A percentile compares a stretch with the other conserved stretches of the same genome.
These are phyloP conservation scores for Geotrupes spiniger DNA, from an alignment of 2,888 invertebrate species.

Conservation along the genomic window DNA sequence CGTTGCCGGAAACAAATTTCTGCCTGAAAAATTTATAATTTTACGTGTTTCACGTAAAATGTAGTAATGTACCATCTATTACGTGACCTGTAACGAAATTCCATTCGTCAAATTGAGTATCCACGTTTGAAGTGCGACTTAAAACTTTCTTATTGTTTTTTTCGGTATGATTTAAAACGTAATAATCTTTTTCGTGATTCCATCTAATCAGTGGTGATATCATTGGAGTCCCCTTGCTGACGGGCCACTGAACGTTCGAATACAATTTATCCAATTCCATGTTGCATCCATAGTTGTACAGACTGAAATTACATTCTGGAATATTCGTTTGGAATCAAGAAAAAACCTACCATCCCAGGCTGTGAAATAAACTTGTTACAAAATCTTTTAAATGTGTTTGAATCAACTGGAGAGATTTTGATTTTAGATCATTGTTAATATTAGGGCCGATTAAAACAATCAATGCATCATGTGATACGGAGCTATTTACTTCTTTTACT, in stretches of 20 bases:
- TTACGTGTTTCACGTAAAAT: too few species aligned
- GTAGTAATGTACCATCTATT: conserved; percentile 86
- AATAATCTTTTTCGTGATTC: conserved; percentile 81
- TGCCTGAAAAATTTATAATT: conserved; percentile 35
- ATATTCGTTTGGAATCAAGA: not conserved
- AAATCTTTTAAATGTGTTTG: not conserved
- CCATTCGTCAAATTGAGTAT: conserved; percentile 63
- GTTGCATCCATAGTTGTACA: conserved; percentile 76
- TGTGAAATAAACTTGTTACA: not conserved
- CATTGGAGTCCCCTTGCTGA: conserved; percentile 82
- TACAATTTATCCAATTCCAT: conserved; percentile 74
- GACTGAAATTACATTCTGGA: conserved; percentile 48
- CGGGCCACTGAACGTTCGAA: conserved; percentile 74
- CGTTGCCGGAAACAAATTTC: conserved; percentile 60
- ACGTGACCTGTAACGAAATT: conserved; percentile 76
- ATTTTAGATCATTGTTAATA: not conserved
- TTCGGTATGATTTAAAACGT: conserved; percentile 61
- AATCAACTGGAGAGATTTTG: not conserved
- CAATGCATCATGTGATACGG: not conserved
- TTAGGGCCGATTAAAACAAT: not conserved
- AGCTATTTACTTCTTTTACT: not conserved
- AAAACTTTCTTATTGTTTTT: conserved; percentile 67
- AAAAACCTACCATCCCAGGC: not conserved
- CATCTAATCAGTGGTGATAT: conserved; percentile 80
- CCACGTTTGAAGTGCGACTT: conserved; percentile 61